These are phyloP conservation scores for Drosophila meridiana DNA, from an alignment of 2,888 invertebrate species.

Conservation along the genomic window DNA sequence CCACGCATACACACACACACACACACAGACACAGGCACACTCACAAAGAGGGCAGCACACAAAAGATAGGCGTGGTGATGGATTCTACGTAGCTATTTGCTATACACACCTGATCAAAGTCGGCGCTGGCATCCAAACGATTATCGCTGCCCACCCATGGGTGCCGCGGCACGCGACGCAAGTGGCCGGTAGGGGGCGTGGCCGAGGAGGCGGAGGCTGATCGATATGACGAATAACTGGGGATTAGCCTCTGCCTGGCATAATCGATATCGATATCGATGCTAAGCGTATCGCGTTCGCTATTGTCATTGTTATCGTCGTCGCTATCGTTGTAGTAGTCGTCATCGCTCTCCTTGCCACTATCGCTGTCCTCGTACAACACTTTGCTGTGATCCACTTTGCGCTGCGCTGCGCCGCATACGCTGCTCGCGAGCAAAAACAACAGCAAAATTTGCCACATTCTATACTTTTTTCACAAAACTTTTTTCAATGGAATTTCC, in stretches of 20 bases:
- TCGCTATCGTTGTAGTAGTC: slow-evolving; percentile 41
- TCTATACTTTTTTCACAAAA: not conserved
- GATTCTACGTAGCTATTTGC: slow-evolving; percentile 47
- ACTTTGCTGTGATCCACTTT: slow-evolving; percentile 28
- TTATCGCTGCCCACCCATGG: slow-evolving; percentile 38
- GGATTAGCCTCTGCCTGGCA: slow-evolving; percentile 3
- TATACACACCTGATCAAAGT: slow-evolving; percentile 61
- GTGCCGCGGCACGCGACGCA: slow-evolving; percentile 1
- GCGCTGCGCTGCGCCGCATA: slow-evolving; percentile 1
- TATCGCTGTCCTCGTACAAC: slow-evolving; percentile 20
- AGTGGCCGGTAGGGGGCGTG: not conserved
- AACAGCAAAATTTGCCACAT: slow-evolving; percentile 9
- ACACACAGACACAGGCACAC: slow-evolving; percentile 7
- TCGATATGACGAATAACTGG: not conserved
- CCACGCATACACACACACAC: not conserved
- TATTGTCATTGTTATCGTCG: slow-evolving; percentile 42
- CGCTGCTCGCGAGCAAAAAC: slow-evolving; percentile 10
- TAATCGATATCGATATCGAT: slow-evolving; percentile 39
- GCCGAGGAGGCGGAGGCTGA: not conserved
- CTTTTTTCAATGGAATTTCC: not conserved
- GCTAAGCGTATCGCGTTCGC: slow-evolving; percentile 40
- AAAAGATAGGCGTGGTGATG: slow-evolving; percentile 42
- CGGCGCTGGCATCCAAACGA: slow-evolving; percentile 43
- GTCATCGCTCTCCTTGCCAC: slow-evolving; percentile 32
- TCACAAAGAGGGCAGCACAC: slow-evolving; percentile 9